These are phyloP conservation scores for Prunella fulvescens DNA, from an alignment of 2,113 vertebrate species.

Conservation along the genomic window DNA sequence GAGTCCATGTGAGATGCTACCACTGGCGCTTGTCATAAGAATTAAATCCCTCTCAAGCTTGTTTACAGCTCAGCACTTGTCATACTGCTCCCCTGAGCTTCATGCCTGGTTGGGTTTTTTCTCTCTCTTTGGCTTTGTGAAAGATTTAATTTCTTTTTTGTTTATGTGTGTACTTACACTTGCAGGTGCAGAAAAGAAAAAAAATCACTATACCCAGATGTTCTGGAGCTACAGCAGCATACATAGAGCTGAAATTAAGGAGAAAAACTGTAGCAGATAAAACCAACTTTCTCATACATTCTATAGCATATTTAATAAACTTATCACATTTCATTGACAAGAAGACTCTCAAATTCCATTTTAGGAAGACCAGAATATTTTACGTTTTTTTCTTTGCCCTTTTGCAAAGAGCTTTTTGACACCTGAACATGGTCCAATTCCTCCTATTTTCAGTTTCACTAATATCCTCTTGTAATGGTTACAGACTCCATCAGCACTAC, in stretches of 20 bases:
- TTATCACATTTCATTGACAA: conserved; percentile 30
- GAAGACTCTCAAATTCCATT: conserved; percentile 20
- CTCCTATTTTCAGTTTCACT: neutral
- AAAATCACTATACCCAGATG: conserved; percentile 74
- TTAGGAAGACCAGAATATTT: conserved; percentile 16
- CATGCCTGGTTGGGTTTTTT: conserved; percentile 65
- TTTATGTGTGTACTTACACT: conserved; percentile 75
- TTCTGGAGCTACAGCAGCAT: conserved; percentile 64
- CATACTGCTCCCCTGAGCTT: conserved; percentile 79
- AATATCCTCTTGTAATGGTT: neutral
- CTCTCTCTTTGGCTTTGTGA: conserved; percentile 50
- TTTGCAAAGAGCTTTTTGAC: conserved; percentile 21
- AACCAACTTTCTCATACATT: conserved; percentile 13
- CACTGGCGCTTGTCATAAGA: conserved; percentile 80
- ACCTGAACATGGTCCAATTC: neutral
- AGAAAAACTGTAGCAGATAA: conserved; percentile 59
- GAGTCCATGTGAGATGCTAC: conserved; percentile 74
- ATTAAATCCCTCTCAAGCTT: conserved; percentile 82
- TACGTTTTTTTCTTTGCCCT: neutral
- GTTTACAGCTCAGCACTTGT: conserved; percentile 82
- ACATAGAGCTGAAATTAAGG: conserved; percentile 70
- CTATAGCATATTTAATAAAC: conserved; percentile 58
- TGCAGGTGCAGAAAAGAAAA: conserved; percentile 78
- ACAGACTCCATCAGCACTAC: neutral
- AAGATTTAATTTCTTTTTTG: conserved; percentile 80